Percentiles rank a stretch among this genome's conserved stretches.
Evolutionary conservation across 2,113 vertebrate genomes (phyloP).

Genomic region (Bujurquina vittata): DNA sequence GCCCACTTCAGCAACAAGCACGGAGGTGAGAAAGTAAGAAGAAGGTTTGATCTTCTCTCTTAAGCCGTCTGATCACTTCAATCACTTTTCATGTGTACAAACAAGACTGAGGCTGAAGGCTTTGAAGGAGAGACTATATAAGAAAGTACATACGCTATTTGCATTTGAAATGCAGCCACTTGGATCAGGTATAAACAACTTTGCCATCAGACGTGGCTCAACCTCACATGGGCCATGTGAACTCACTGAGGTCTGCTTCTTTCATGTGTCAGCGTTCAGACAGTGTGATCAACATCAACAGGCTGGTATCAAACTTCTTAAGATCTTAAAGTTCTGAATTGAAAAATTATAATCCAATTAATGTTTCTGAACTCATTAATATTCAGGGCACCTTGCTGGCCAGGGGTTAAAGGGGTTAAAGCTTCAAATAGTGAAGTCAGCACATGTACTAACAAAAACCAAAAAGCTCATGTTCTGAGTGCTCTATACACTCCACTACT

Average conservation of each 20-base stretch:
- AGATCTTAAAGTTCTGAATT: not conserved
- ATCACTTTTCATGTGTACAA: slow-evolving; percentile 8
- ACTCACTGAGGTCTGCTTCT: slow-evolving; percentile 5
- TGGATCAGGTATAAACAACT: slow-evolving; percentile 11
- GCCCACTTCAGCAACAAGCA: not conserved
- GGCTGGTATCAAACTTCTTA: not conserved
- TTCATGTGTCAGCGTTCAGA: not conserved
- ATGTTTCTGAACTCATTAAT: not conserved
- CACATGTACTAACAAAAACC: not conserved
- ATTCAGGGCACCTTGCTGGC: not conserved
- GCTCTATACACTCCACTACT: not conserved
- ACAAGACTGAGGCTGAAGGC: not conserved
- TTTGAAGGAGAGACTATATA: not conserved
- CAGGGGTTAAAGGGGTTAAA: not conserved
- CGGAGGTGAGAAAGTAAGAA: not conserved
- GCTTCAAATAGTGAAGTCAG: not conserved
- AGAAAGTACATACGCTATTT: not conserved
- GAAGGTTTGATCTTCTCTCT: not conserved
- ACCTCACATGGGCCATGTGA: not conserved
- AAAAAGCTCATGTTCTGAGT: not conserved
- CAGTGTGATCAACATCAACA: not conserved
- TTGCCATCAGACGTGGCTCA: not conserved
- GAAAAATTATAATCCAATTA: not conserved
- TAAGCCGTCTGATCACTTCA: not conserved
- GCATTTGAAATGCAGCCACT: not conserved